Percentiles rank a stretch among this genome's conserved stretches.
phyloP scores from a whole-genome alignment of 2,888 invertebrate genomes.

The Orgyia antiqua region DNA sequence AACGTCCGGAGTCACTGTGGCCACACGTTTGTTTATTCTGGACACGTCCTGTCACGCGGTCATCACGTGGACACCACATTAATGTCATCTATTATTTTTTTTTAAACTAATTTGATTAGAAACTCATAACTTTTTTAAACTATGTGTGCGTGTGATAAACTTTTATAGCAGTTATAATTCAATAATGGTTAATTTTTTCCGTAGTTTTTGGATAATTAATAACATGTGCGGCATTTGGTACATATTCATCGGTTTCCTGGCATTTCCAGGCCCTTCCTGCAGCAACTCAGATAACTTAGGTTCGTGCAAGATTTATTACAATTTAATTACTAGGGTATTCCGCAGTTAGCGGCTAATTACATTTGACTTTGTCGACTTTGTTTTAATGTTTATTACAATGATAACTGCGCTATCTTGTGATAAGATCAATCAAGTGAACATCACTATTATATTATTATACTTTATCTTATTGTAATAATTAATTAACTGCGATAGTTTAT shows the following conservation, averaged over 20 bases:
- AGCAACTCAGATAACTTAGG: slow-evolving; percentile 70
- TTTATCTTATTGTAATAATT: no score
- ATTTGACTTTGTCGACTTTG: slow-evolving; percentile 36
- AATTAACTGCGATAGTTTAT: no score
- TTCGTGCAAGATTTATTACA: slow-evolving; percentile 53
- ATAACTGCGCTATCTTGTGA: slow-evolving; percentile 22
- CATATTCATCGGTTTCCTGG: slow-evolving; percentile 48
- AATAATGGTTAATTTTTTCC: no score
- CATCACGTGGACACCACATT: slow-evolving; percentile 38
- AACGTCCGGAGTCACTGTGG: slow-evolving; percentile 66
- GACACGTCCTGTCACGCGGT: slow-evolving; percentile 52
- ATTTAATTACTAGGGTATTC: slow-evolving; percentile 43
- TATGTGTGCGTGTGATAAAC: slow-evolving; percentile 5
- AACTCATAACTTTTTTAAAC: slow-evolving; percentile 13
- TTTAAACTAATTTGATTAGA: slow-evolving; percentile 5
- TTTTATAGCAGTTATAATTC: no score
- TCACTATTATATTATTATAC: no score
- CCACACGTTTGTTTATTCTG: slow-evolving; percentile 62
- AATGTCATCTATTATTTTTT: slow-evolving; percentile 35
- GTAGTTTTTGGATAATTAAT: slow-evolving; percentile 27
- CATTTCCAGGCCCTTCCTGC: slow-evolving; percentile 54
- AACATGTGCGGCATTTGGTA: slow-evolving; percentile 41
- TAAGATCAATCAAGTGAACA: slow-evolving; percentile 28
- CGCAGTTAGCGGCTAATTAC: slow-evolving; percentile 40
- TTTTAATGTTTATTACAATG: slow-evolving; percentile 30